Conservation (phyloP, 2,797 vertebrate genomes). For the Enteromius treurensis region DNA sequence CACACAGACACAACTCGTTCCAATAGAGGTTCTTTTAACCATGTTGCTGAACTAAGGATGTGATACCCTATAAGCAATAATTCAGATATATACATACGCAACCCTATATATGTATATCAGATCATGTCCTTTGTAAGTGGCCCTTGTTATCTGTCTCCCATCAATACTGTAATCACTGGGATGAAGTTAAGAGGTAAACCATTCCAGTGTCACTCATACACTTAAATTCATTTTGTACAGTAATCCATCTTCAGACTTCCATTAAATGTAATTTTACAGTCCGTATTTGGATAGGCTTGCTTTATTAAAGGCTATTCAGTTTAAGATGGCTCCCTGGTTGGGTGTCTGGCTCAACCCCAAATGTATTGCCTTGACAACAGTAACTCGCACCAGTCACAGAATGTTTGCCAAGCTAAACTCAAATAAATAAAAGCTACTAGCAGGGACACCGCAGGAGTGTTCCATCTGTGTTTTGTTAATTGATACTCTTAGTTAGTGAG, state of each 20-base stretch:
- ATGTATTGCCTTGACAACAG: slow-evolving; percentile 34
- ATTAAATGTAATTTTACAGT: slow-evolving; percentile 31
- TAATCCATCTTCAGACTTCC: slow-evolving; percentile 13
- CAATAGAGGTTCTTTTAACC: not conserved
- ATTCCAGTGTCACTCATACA: not conserved
- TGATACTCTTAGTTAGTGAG: not conserved
- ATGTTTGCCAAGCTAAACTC: slow-evolving; percentile 25
- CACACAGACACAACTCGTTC: not conserved
- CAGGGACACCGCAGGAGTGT: not conserved
- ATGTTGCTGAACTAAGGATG: not conserved
- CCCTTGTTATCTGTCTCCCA: not conserved
- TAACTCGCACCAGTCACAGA: not conserved
- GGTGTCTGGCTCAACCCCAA: slow-evolving; percentile 24
- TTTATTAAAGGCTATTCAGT: slow-evolving; percentile 21
- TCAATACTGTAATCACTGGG: not conserved
- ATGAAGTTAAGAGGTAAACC: not conserved
- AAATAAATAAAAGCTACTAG: slow-evolving; percentile 35
- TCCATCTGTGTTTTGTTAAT: slow-evolving; percentile 37
- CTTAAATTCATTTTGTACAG: not conserved
- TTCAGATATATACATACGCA: too few relatives aligned
- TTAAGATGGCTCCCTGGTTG: slow-evolving; percentile 19
- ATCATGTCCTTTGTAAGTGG: not conserved
- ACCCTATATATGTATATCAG: too few relatives aligned
- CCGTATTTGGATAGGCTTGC: not conserved
- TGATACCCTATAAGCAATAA: not conserved